phyloP scores from a whole-genome alignment of 2,797 vertebrate species.

The Rousettus madagascariensis region DNA sequence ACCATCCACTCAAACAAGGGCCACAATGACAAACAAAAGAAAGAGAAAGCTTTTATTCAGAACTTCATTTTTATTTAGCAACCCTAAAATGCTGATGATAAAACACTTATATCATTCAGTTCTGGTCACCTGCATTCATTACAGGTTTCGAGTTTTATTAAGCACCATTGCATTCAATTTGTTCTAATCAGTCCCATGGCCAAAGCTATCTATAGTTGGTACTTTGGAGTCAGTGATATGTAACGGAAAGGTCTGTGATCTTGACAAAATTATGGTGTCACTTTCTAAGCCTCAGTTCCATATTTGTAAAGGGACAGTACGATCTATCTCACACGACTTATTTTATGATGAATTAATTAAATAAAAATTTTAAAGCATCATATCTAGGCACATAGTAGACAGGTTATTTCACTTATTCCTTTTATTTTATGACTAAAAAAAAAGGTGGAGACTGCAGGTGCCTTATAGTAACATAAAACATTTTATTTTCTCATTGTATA shows the following conservation, averaged over 20 bases:
- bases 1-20: background rate
- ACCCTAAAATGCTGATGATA: background rate
- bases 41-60: background rate
- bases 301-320: background rate
- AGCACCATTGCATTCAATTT: background rate
- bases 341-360: background rate
- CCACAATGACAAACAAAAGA: slow-evolving; percentile 5
- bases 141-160: background rate
- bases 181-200: background rate
- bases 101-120: background rate
- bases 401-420: background rate
- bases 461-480: background rate
- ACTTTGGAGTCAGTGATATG: background rate
- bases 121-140: background rate
- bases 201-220: background rate
- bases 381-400: background rate
- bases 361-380: background rate
- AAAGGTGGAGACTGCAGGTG: background rate
- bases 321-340: background rate
- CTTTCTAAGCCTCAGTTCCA: background rate
- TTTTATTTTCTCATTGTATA: background rate
- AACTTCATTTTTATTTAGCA: slow-evolving; percentile 6
- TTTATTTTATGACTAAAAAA: background rate
- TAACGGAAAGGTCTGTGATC: background rate
- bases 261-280: background rate